Conservation (phyloP, 2,113 vertebrate species). For the Piprites chloris region DNA sequence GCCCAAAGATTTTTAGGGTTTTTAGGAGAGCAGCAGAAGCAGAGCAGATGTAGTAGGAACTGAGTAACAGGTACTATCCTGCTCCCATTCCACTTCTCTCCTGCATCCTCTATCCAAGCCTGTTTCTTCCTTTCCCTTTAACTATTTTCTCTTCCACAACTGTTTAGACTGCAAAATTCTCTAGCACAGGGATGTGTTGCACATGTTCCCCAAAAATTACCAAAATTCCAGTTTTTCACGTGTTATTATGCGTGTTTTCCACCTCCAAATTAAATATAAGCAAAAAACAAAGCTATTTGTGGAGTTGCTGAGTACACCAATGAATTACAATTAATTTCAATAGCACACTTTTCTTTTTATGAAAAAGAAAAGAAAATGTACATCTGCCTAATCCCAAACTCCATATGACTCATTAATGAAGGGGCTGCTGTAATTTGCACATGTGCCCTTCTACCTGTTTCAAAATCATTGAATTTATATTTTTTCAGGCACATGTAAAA, state of each 20-base stretch:
- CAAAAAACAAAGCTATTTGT: neutral
- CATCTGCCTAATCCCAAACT: conserved; percentile 29
- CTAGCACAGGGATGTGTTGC: neutral
- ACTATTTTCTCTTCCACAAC: neutral
- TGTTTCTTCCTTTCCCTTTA: neutral
- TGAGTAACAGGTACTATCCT: neutral
- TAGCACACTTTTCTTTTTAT: neutral
- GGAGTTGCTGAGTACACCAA: neutral
- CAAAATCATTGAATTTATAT: conserved; percentile 47
- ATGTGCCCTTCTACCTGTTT: conserved; percentile 14
- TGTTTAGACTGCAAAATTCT: neutral
- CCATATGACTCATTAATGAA: conserved; percentile 40
- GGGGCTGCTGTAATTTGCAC: conserved; percentile 31
- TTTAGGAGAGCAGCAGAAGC: neutral
- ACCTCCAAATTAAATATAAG: neutral
- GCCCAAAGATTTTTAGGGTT: neutral
- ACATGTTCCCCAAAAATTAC: neutral
- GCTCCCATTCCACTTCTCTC: neutral
- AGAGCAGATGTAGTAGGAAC: neutral
- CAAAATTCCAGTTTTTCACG: neutral
- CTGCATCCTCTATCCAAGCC: neutral
- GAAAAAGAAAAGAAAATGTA: neutral
- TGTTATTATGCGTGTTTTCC: neutral
- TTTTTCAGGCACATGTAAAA: conserved; percentile 51
- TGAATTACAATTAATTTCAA: neutral